Evolutionary conservation across 2,888 invertebrate species (phyloP).

Genomic region (Saturnia japonica): DNA sequence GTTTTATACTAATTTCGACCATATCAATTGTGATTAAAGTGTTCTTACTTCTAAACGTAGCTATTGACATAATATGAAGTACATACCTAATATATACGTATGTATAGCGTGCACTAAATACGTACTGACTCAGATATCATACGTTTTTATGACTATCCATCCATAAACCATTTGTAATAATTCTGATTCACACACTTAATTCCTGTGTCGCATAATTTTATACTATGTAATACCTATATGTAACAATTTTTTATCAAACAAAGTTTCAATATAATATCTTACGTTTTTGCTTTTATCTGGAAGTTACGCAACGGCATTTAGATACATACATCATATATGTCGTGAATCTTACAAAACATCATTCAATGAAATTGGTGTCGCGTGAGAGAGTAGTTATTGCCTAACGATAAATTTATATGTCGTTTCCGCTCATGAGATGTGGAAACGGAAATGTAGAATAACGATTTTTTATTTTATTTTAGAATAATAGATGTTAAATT

Average conservation of each 20-base stretch:
- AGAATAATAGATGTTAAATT: too few relatives aligned
- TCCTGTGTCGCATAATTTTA: neutral
- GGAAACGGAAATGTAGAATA: neutral
- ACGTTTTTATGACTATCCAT: neutral
- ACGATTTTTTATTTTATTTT: too few relatives aligned
- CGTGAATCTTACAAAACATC: constrained; percentile 17
- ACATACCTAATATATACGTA: too few relatives aligned
- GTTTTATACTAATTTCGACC: too few relatives aligned
- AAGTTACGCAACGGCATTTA: neutral
- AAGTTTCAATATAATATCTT: neutral
- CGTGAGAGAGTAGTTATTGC: constrained; percentile 12
- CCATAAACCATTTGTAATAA: neutral
- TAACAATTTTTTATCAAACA: neutral
- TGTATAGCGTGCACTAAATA: neutral
- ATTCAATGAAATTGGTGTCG: constrained; percentile 15
- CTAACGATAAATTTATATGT: neutral
- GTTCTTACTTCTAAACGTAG: too few relatives aligned
- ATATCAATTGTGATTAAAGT: too few relatives aligned
- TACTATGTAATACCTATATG: neutral
- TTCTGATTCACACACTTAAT: neutral
- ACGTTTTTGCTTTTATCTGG: constrained; percentile 7
- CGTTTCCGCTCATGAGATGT: constrained; percentile 1
- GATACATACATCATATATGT: neutral
- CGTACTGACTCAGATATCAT: neutral
- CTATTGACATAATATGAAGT: too few relatives aligned